Base-by-base conservation (phyloP, 1,140 invertebrate species). In the Drosophila auraria region DNA sequence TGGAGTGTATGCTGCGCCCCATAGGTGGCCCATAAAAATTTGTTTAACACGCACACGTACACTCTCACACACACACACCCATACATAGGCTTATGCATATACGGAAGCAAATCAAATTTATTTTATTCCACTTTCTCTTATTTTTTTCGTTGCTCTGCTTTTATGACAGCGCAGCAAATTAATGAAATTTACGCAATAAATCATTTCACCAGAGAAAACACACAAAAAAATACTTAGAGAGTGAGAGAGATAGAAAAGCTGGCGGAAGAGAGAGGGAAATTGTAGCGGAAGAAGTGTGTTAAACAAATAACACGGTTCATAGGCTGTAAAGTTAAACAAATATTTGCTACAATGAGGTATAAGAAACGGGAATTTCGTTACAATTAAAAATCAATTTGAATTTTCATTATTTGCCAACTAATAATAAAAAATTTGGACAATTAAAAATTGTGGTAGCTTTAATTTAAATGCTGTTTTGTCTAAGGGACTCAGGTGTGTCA, bases 121-220 rank as follows among this genome's bases (percentile, higher is more conserved):
- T 86, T 84, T 84, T 77, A 74, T 82, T 84, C 63, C 40, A 68
- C 53, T 75, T 56, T 62, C 56, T 56, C 36, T 79, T 25, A 36
- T 59, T 58, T 63, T 65, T 62, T 66, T 49, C 57, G 58, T 23
- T 65, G 58, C 40, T 73, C 76, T 59, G 66, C 70, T 89, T 87
- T 87, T 87, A 87, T 87, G 83, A 89, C 83, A 89, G 84, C 84
- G 58, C 84, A 83, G 72, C 83, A 89, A 87, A 87, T 87, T 87
- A 87, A 87, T 87, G 81, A 89, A 87, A 87, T 87, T 80, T 81
- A 57, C 58, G 80, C 77, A 83, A 87, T 87, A 87, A 87, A 87
- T 87, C 83, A 87, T 89, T 89, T 78, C 27, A 57, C 49, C 56
- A 69, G 44, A 66, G 56, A 76, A 61, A 36, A 56, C 33, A 57